phyloP scores from a whole-genome alignment of 1,140 invertebrate species.

The Leptoteleia sp. region DNA sequence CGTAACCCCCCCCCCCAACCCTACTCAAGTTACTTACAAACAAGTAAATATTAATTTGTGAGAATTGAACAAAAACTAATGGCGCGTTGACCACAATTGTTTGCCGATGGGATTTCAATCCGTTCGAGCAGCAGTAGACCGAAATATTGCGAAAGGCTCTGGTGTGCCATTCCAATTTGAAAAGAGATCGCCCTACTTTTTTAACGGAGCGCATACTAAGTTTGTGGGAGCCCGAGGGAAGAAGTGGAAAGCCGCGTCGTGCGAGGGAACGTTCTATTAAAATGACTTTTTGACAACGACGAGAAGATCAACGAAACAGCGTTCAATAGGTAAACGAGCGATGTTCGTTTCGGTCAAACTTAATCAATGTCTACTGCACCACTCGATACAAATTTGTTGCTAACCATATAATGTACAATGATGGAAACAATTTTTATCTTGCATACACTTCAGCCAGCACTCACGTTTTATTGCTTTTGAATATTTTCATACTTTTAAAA shows the following conservation, averaged over 20 bases:
- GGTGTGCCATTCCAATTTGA: conserved; percentile 39
- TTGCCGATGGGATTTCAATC: conserved; percentile 35
- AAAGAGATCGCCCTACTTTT: conserved; percentile 54
- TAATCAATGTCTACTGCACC: conserved; percentile 57
- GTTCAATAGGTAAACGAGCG: conserved; percentile 61
- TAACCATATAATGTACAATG: conserved; percentile 41
- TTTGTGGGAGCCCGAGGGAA: conserved; percentile 59
- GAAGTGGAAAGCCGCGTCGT: conserved; percentile 43
- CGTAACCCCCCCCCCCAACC: too few relatives aligned
- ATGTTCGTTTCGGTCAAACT: conserved; percentile 52
- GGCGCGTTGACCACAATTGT: conserved; percentile 44
- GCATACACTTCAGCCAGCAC: neutral
- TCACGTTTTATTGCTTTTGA: conserved; percentile 16
- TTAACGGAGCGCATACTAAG: conserved; percentile 53
- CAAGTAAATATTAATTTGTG: conserved; percentile 4
- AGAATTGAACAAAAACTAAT: conserved; percentile 21
- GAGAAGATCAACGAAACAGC: conserved; percentile 63
- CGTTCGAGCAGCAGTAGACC: conserved; percentile 40
- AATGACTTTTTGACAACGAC: conserved; percentile 55
- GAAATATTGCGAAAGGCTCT: conserved; percentile 39
- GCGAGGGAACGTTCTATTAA: conserved; percentile 47
- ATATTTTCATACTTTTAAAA: conserved; percentile 14
- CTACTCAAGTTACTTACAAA: conserved; percentile 1
- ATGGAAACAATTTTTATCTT: conserved; percentile 40
- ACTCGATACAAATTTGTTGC: conserved; percentile 44